These are phyloP conservation scores for Bos indicus DNA, from an alignment of 2,113 vertebrate genomes.

Conservation along the genomic window DNA sequence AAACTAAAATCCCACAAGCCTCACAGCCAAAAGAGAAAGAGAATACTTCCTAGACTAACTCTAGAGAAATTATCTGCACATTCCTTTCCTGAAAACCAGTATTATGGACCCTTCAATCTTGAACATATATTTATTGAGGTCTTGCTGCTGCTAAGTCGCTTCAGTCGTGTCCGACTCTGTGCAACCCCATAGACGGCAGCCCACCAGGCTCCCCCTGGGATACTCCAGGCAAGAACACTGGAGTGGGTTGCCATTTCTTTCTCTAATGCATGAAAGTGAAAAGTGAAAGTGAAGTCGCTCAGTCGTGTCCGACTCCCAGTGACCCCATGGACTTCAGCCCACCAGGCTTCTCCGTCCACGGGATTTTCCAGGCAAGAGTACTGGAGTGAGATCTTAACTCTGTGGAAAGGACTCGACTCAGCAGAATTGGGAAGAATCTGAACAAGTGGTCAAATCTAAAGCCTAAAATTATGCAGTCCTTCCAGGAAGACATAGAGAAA, in stretches of 20 bases:
- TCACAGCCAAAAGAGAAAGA: not conserved
- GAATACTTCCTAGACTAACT: not conserved
- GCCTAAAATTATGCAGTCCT: not conserved
- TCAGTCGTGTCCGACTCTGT: too few relatives aligned
- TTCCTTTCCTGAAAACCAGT: not conserved
- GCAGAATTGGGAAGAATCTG: not conserved
- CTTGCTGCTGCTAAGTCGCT: not conserved
- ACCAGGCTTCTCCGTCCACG: too few relatives aligned
- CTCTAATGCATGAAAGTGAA: too few relatives aligned
- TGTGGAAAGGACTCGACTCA: not conserved
- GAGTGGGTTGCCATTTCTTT: too few relatives aligned
- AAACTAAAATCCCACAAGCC: not conserved
- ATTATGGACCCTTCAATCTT: not conserved
- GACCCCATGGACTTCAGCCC: too few relatives aligned
- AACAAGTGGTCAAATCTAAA: not conserved
- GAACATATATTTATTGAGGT: not conserved
- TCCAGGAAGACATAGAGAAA: not conserved
- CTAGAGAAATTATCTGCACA: not conserved
- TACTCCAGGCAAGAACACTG: too few relatives aligned
- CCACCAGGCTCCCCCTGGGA: too few relatives aligned
- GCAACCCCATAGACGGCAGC: too few relatives aligned
- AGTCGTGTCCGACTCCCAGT: too few relatives aligned
- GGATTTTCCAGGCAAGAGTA: too few relatives aligned
- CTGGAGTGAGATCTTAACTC: not conserved
- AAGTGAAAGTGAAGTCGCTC: too few relatives aligned